Percentiles rank a stretch among this genome's conserved stretches.
phyloP scores from a whole-genome alignment of 2,113 vertebrate species.

The Corydoras sp. region DNA sequence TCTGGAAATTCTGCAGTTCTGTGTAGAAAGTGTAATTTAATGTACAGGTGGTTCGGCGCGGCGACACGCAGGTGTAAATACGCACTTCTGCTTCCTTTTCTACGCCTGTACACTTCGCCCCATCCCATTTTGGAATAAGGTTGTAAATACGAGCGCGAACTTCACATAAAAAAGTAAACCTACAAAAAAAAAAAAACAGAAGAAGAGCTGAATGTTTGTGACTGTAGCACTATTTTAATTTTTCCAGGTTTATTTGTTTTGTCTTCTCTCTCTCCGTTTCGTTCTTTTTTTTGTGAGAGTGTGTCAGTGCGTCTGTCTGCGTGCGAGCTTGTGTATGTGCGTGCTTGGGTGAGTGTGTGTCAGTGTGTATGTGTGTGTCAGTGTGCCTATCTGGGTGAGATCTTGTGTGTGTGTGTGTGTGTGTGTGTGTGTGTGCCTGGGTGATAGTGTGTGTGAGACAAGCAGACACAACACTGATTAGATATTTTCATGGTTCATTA shows the following conservation, averaged over 20 bases:
- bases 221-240: conserved; percentile 70
- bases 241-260: conserved; percentile 59
- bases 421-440: conserved; percentile 52
- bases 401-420: neutral
- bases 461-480: conserved; percentile 73
- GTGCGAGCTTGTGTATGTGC: neutral
- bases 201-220: conserved; percentile 71
- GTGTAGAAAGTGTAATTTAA: conserved; percentile 81
- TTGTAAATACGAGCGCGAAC: conserved; percentile 69
- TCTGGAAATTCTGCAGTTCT: conserved; percentile 71
- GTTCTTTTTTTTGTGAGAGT: conserved; percentile 57
- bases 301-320: conserved; percentile 17
- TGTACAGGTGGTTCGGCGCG: conserved; percentile 69
- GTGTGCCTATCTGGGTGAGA: neutral
- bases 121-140: conserved; percentile 68
- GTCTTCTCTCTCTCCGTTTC: conserved; percentile 18
- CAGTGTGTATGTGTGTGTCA: neutral
- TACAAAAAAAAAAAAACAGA: neutral
- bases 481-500: conserved; percentile 78
- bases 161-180: conserved; percentile 52
- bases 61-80: conserved; percentile 67
- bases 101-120: conserved; percentile 72
- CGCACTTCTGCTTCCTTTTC: conserved; percentile 64
- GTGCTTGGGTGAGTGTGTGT: neutral
- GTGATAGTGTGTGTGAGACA: conserved; percentile 64